Evolutionary conservation across 2,113 vertebrate species (phyloP), one percentile per base, ranked within the genome.

Genomic region (Uropsilus gracilis): DNA sequence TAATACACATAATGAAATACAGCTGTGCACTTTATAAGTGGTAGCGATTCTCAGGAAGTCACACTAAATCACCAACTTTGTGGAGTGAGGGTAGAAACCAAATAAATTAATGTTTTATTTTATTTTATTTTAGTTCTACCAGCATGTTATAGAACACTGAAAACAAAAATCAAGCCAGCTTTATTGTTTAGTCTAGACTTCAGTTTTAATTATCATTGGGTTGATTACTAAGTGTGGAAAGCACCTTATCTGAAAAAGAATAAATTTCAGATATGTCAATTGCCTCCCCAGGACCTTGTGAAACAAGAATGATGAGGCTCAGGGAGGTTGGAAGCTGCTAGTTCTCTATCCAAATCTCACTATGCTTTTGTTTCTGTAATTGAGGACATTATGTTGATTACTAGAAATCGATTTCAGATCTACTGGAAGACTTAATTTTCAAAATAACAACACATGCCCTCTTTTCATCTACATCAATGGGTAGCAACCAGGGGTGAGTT

Each of bases 141-240:
- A 80, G 50, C 2, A 22, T 83, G 59, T 83, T 89, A 12, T 53
- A 83, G 81, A 55, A 75, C 16, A 82, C 7, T 2, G 37, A 42
- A 73, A 89, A 42, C 44, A 86, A 89, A 94, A 34, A 18, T 59
- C 11, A 37, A 13, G 64, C 17, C 37, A 80, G 2, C 2, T 64
- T 90, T 59, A 83, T 68, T 77, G 72, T 37, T 94, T 87, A 64
- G 39, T 73, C 57, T 86, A 63, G 22, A 73, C 75, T 32, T 71
- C 82, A 69, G 71, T 64, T 88, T 89, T 91, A 30, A 39, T 76
- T 69, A n/a, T 84, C 78, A n/a, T 55, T 76, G 91, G 57, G 26
- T 46, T 44, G 26, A 64, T 87, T 55, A 32, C 50, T 86, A n/a
- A 77, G 28, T 71, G n/a, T 95, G 81, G 77, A 80, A 68, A 90